Evolutionary conservation across 2,888 invertebrate genomes (phyloP).

Genomic region (Tetropium fuscum): DNA sequence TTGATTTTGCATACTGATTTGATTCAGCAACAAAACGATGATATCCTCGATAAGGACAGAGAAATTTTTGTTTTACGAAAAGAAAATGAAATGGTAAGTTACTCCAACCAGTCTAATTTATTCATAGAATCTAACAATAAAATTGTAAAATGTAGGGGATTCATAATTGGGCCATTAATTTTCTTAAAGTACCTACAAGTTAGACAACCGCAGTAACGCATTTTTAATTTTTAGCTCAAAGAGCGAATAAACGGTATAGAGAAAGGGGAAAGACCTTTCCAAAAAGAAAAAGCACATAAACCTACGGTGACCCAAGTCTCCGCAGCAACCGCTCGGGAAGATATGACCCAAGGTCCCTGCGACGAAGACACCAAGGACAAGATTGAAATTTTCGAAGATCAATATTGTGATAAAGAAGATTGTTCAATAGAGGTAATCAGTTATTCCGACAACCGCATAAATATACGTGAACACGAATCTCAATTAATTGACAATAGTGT

Average conservation of each 20-base stretch:
- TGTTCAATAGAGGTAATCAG: constrained; percentile 44
- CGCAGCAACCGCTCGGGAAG: constrained; percentile 43
- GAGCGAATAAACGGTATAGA: constrained; percentile 76
- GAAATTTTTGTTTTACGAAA: constrained; percentile 77
- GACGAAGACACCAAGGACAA: constrained; percentile 58
- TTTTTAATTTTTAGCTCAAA: constrained; percentile 56
- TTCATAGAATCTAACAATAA: constrained; percentile 1
- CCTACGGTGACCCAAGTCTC: constrained; percentile 37
- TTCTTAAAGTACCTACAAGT: not conserved
- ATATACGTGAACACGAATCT: constrained; percentile 52
- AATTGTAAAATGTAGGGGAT: constrained; percentile 5
- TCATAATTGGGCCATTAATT: not conserved
- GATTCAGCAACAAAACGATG: constrained; percentile 91
- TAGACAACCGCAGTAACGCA: not conserved
- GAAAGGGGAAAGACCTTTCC: constrained; percentile 67
- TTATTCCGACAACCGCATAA: constrained; percentile 41
- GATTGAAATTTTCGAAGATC: constrained; percentile 40
- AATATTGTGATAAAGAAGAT: constrained; percentile 40
- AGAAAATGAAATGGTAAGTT: constrained; percentile 83
- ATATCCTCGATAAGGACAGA: constrained; percentile 84
- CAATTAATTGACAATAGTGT: constrained; percentile 45
- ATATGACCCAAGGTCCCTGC: constrained; percentile 64
- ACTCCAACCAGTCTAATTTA: not conserved
- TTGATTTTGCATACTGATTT: constrained; percentile 86
- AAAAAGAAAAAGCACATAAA: constrained; percentile 40